Evolutionary conservation across 2,113 vertebrate genomes (phyloP).

Genomic region (Tylochromis polylepis): DNA sequence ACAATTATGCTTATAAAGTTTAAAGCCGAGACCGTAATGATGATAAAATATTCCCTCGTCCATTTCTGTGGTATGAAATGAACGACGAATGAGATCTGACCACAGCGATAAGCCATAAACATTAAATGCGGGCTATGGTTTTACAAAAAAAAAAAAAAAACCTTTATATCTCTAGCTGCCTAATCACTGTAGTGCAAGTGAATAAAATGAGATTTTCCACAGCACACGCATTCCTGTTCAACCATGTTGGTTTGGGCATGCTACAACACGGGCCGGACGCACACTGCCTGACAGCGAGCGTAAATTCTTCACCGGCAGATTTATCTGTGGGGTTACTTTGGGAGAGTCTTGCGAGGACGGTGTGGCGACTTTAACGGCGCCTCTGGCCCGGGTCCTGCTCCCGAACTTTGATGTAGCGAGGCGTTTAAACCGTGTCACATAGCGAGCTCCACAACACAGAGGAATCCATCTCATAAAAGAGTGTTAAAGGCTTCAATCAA

Average conservation of each 20-base stretch:
- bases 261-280: constrained; percentile 53
- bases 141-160: constrained; percentile 4
- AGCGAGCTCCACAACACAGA: constrained; percentile 39
- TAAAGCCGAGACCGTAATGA: constrained; percentile 25
- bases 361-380: constrained; percentile 25
- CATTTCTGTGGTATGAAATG: constrained; percentile 20
- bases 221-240: constrained; percentile 52
- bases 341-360: constrained; percentile 34
- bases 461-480: constrained; percentile 60
- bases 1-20: constrained; percentile 23
- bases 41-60: constrained; percentile 23
- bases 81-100: constrained; percentile 8
- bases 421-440: constrained; percentile 50
- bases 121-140: constrained; percentile 38
- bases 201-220: constrained; percentile 58
- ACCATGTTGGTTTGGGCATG: constrained; percentile 66
- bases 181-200: constrained; percentile 28
- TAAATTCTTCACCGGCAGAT: constrained; percentile 60
- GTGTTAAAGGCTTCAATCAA: constrained; percentile 69
- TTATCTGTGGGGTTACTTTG: constrained; percentile 56
- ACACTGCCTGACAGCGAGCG: constrained; percentile 40
- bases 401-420: constrained; percentile 57
- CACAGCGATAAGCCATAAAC: constrained; percentile 45
- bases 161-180: constrained; percentile 6
- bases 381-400: constrained; percentile 44